Evolutionary conservation across 2,113 vertebrate species (phyloP).

Genomic region (Alligator mississippiensis): DNA sequence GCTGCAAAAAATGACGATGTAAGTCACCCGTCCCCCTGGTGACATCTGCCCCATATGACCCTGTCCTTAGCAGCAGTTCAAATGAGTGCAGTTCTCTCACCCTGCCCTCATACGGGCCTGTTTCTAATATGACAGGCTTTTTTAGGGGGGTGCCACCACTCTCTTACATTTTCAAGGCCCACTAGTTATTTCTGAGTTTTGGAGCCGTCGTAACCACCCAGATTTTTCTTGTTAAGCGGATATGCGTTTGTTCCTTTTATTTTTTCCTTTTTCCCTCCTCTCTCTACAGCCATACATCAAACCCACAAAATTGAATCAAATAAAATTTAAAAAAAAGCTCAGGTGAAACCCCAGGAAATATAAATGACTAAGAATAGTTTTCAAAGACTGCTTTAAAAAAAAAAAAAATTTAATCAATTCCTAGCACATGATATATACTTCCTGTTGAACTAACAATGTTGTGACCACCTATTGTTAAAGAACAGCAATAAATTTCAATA

Average conservation of each 20-base stretch:
- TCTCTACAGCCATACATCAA: constrained; percentile 65
- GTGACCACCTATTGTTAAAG: constrained; percentile 58
- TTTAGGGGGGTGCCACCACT: constrained; percentile 15
- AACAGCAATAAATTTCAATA: constrained; percentile 42
- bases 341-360: constrained; percentile 72
- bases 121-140: constrained; percentile 6
- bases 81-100: constrained; percentile 23
- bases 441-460: constrained; percentile 32
- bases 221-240: constrained; percentile 70
- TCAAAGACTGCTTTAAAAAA: constrained; percentile 34
- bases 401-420: constrained; percentile 54
- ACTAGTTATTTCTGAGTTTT: constrained; percentile 56
- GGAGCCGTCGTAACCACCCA: constrained; percentile 33
- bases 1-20: background rate
- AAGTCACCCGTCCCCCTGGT: constrained; percentile 1
- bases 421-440: constrained; percentile 50
- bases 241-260: constrained; percentile 56
- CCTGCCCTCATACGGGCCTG: constrained; percentile 1
- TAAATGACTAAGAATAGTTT: constrained; percentile 69
- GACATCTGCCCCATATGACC: constrained; percentile 20
- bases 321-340: constrained; percentile 55
- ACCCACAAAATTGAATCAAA: constrained; percentile 58
- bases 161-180: constrained; percentile 37
- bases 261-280: constrained; percentile 48
- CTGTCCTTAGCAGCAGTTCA: constrained; percentile 15